phyloP scores from a whole-genome alignment of 2,888 invertebrate genomes.

The Cacoxenus indagator region DNA sequence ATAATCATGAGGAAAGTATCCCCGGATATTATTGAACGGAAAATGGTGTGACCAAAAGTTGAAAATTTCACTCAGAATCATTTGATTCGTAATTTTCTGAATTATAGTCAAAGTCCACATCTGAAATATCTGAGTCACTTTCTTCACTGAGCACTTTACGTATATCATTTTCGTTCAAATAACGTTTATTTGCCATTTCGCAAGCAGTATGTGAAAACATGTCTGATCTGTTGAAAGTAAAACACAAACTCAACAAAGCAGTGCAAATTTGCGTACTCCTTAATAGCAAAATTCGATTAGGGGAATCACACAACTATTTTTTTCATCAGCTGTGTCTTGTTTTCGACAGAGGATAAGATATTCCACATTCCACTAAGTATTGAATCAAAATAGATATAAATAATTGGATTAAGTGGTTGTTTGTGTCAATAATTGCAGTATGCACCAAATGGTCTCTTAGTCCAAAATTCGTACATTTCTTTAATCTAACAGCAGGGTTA shows the following conservation, averaged over 20 bases:
- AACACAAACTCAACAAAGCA: neutral
- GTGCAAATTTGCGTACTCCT: neutral
- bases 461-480: no score
- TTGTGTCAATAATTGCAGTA: no score
- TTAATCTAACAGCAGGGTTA: no score
- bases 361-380: no score
- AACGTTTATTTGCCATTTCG: neutral
- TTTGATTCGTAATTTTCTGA: neutral
- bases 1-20: conserved; percentile 14
- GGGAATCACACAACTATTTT: neutral
- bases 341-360: no score
- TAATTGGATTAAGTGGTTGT: no score
- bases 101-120: neutral
- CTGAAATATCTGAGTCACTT: neutral
- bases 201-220: neutral
- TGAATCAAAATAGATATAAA: no score
- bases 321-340: no score
- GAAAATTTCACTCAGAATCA: neutral
- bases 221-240: neutral
- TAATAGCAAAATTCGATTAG: neutral
- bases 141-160: neutral
- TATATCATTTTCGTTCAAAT: neutral
- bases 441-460: no score
- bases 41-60: no score
- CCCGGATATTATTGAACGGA: conserved; percentile 4